Conservation (phyloP, 2,797 vertebrate species). For the Coendou prehensilis region DNA sequence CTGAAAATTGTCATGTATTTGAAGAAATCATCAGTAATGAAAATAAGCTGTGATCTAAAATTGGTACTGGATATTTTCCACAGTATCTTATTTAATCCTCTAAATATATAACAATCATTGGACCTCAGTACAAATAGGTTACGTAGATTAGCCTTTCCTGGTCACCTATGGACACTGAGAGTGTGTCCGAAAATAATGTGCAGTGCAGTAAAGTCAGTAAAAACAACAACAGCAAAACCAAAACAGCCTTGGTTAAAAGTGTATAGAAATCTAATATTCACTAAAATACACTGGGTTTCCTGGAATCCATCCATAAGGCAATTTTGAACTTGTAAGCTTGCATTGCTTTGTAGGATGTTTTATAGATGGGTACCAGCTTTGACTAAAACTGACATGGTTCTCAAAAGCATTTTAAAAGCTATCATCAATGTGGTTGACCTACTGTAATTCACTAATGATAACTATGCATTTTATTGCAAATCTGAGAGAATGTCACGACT, state of each 20-base stretch:
- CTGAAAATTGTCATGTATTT: not conserved
- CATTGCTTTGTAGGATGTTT: conserved; percentile 2
- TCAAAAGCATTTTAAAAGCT: not conserved
- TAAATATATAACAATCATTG: not conserved
- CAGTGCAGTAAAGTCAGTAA: not conserved
- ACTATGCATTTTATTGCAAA: not conserved
- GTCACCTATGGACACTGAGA: not conserved
- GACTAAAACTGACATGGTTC: not conserved
- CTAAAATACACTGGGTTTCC: not conserved
- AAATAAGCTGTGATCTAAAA: not conserved
- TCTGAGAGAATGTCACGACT: not conserved
- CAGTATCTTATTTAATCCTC: conserved; percentile 2
- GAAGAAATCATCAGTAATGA: not conserved
- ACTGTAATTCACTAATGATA: conserved; percentile 15
- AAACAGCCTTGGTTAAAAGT: not conserved
- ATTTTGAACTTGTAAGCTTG: not conserved
- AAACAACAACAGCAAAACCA: too few relatives aligned
- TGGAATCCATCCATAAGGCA: not conserved
- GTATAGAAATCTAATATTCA: not conserved
- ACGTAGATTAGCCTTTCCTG: not conserved
- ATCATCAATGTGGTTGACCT: not conserved
- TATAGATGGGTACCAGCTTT: not conserved
- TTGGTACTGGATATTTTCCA: not conserved
- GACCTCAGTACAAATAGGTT: not conserved
- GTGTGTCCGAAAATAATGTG: not conserved